Evolutionary conservation across 64 coral and sea anemone species (phyloP).

Genomic region (Stylophora pistillata): DNA sequence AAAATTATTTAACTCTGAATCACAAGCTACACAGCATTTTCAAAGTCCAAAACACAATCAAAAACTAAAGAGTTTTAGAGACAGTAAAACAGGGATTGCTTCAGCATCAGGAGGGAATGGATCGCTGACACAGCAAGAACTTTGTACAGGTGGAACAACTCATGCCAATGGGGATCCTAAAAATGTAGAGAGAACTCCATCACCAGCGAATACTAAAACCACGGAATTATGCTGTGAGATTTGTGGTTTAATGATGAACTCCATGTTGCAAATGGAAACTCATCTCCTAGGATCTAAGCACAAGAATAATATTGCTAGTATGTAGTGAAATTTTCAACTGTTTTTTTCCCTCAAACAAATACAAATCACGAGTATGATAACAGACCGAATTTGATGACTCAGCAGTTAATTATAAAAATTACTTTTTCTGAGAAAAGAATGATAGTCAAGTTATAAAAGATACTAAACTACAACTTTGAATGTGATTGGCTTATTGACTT

Average conservation of each 20-base stretch:
- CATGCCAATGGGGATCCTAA: too few species aligned
- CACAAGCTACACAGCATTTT: conserved; percentile 47
- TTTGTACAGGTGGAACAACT: neutral
- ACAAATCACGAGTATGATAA: too few species aligned
- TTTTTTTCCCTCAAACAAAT: too few species aligned
- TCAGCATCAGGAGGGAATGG: neutral
- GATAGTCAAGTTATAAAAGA: too few species aligned
- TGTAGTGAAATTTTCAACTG: neutral
- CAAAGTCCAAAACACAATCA: conserved; percentile 23
- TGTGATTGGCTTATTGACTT: too few species aligned
- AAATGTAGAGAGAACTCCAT: neutral
- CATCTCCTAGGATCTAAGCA: conserved; percentile 59
- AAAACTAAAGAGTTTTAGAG: neutral
- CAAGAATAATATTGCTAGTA: conserved; percentile 69
- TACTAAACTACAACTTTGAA: too few species aligned
- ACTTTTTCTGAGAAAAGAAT: too few species aligned
- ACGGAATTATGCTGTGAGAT: conserved; percentile 13
- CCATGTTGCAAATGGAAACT: conserved; percentile 32
- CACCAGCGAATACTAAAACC: neutral
- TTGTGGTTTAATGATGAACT: conserved; percentile 51
- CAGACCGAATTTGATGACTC: too few species aligned
- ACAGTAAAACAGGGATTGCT: neutral
- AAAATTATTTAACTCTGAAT: conserved; percentile 50
- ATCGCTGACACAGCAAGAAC: neutral
- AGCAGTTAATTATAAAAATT: too few species aligned